A percentile compares a stretch with the other conserved stretches of the same genome.
Evolutionary conservation across 53 echinoderm and acorn worm species (phyloP).

Genomic region (Mesocentrotus franciscanus): DNA sequence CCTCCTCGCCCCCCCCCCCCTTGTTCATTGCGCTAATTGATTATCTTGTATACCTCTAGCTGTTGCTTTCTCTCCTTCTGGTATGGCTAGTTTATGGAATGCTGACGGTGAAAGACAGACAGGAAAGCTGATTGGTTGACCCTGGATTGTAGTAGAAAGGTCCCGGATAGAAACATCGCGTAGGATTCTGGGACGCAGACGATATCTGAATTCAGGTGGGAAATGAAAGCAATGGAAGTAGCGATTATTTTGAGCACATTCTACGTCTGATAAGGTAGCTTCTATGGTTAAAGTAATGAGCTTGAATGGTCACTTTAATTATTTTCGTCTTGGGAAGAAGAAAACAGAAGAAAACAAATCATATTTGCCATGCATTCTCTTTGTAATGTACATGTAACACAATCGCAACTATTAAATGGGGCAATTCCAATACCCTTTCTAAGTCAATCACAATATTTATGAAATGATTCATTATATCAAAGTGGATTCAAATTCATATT

Average conservation of each 20-base stretch:
- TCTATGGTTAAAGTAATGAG: background rate
- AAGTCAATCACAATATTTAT: too few relatives aligned
- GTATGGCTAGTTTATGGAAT: background rate
- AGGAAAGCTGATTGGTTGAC: conserved; percentile 39
- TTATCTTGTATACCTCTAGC: conserved; percentile 12
- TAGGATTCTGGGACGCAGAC: conserved; percentile 52
- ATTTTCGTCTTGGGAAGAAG: too few relatives aligned
- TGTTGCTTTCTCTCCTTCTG: conserved; percentile 54
- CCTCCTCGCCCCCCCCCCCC: background rate
- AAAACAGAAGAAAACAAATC: too few relatives aligned
- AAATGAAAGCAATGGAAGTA: background rate
- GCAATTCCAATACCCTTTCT: too few relatives aligned
- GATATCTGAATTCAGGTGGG: conserved; percentile 18
- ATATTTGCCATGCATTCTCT: too few relatives aligned
- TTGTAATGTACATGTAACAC: too few relatives aligned
- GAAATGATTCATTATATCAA: too few relatives aligned
- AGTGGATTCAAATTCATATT: too few relatives aligned
- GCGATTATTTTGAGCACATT: background rate
- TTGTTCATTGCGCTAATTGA: background rate
- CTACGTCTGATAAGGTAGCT: background rate
- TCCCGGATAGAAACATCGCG: conserved; percentile 52
- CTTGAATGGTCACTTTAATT: too few relatives aligned
- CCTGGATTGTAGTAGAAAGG: conserved; percentile 47
- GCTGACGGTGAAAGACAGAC: conserved; percentile 36
- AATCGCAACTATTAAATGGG: too few relatives aligned